Evolutionary conservation across 2,113 vertebrate genomes (phyloP), one percentile per base, ranked within the genome.

Genomic region (Acrocephalus arundinaceus): DNA sequence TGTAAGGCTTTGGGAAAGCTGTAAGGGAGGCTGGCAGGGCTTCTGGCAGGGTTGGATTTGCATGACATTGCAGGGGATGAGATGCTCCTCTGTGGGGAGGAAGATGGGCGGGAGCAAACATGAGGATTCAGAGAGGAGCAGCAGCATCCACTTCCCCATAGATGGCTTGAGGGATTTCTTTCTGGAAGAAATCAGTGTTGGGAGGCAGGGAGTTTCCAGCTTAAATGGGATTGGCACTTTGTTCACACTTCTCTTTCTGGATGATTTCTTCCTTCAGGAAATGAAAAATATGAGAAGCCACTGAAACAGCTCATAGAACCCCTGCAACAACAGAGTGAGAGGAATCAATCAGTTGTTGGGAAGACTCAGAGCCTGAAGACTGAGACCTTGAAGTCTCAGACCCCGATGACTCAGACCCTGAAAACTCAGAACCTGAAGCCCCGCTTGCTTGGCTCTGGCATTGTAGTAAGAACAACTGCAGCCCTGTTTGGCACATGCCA

Each of bases 231-330:
- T 33, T n/a, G 57, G 28, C 6, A 3, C 45, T 83, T 30, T 18
- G 27, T 41, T 58, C 30, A 16, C 10, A 1, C 43, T 49, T 58
- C 19, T 39, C 31, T 85, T 46, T 85, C 43, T 59, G 74, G 27
- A 25, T 39, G 10, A 75, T 89, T 86, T 81, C 39, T 86, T 93
- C n/a, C 43, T 70, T 75, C 90, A 99, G 98, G 96, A 72, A 97
- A 98, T 21, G 85, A 97, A 80, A 97, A 94, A 25, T 98, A 97
- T 41, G 86, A 97, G 71, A 62, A 18, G 20, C 28, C 97, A 74
- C 66, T 98, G 43, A 79, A 95, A 31, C 55, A 68, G 8, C 35
- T 4, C 1, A 0, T 9, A 33, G 8, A 48, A 33, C 11, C 2
- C 5, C 2, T 3, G 22, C 13, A 68, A 7, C 43, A 39, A 10